Percentiles rank a stretch among this genome's conserved stretches.
Conservation (phyloP, 2,888 invertebrate genomes). For the Polydrusus cervinus region DNA sequence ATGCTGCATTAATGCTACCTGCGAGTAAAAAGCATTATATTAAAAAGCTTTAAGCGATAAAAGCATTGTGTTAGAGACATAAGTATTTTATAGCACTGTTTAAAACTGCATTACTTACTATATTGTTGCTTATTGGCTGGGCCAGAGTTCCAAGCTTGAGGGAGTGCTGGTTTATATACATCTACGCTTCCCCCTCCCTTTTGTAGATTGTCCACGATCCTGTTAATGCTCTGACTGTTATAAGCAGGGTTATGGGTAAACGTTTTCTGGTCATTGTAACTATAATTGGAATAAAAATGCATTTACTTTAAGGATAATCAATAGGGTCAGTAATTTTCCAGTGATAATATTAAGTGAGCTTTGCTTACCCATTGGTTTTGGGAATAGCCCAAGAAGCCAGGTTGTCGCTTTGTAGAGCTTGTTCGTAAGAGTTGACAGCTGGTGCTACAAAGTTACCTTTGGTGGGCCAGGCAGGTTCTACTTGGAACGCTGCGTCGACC, state of each 20-base stretch:
- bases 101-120: slow-evolving; percentile 61
- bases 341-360: no score
- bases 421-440: slow-evolving; percentile 69
- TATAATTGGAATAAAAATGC: slow-evolving; percentile 32
- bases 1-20: slow-evolving; percentile 65
- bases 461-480: slow-evolving; percentile 66
- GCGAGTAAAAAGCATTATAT: slow-evolving; percentile 42
- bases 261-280: slow-evolving; percentile 59
- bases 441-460: slow-evolving; percentile 67
- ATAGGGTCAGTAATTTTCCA: no score
- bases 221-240: slow-evolving; percentile 70
- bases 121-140: slow-evolving; percentile 64
- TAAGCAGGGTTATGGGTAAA: slow-evolving; percentile 69
- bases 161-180: slow-evolving; percentile 72
- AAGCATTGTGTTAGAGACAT: background rate
- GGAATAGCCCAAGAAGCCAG: slow-evolving; percentile 65
- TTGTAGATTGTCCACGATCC: slow-evolving; percentile 69
- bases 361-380: slow-evolving; percentile 51
- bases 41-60: slow-evolving; percentile 9
- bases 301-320: no score
- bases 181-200: slow-evolving; percentile 68
- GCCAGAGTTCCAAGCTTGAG: slow-evolving; percentile 72
- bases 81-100: slow-evolving; percentile 6
- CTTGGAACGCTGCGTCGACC: slow-evolving; percentile 80
- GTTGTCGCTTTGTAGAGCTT: slow-evolving; percentile 65